Evolutionary conservation across 2,797 vertebrate genomes (phyloP), one percentile per base, ranked within the genome.

Genomic region (Allobates femoralis): DNA sequence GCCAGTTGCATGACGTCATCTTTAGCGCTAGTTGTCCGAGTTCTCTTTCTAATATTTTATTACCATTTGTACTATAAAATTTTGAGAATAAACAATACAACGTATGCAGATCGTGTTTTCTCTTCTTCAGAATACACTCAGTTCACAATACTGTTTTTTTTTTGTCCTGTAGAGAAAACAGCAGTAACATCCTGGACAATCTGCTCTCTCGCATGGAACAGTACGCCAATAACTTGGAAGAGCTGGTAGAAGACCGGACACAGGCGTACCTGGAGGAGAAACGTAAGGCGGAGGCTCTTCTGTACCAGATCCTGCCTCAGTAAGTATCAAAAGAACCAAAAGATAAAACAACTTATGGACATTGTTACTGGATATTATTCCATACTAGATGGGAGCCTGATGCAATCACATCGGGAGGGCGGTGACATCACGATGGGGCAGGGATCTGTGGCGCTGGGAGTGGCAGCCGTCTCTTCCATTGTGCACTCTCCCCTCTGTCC

Each of bases 251-350:
- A 90, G 98, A 98, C 71, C 89, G 98, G 0, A 99, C 97, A 0
- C 97, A 99, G 88, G 98, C 98, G 0, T 99, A 99, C 88, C 94
- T 99, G 66, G 98, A 99, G 87, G 98, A 99, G 95, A 99, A 97
- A 81, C 95, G 96, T 89, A 98, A 97, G 82, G 98, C 97, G 0
- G 98, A 99, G 90, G 95, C 96, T 0, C 93, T 99, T 60, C 96
- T 99, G 34, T 97, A 98, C 94, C 97, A 99, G 91, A 99, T 99
- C 78, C 95, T 99, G 28, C 97, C 97, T 26, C 97, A 98, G 97
- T 98, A 83, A 96, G 97, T 95, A 96, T 94, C 79, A 19, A 51
- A 23, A 15, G 10, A 26, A 15, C 4, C 69, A 71, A 37, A 1
- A 3, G 11, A n/a, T 26, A 62, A 6, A 7, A 19, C 55, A 56